Evolutionary conservation across 2,888 invertebrate genomes (phyloP).

Genomic region (Campaea margaritaria): DNA sequence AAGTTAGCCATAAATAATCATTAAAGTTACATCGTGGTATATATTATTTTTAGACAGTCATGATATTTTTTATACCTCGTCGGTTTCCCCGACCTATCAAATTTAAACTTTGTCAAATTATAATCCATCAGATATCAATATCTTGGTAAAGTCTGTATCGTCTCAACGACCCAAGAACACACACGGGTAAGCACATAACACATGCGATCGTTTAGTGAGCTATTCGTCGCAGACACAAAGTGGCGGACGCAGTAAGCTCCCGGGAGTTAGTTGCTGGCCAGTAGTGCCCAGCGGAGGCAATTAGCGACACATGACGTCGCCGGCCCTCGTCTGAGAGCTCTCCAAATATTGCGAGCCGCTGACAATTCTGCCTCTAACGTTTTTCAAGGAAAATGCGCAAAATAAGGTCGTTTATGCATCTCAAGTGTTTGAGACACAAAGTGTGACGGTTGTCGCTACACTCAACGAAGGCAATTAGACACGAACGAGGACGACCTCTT

Average conservation of each 20-base stretch:
- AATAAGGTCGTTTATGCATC: slow-evolving; percentile 5
- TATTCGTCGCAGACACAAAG: slow-evolving; percentile 38
- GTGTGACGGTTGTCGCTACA: not conserved
- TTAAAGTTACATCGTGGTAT: too few species aligned
- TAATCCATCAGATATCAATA: too few species aligned
- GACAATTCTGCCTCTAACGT: slow-evolving; percentile 6
- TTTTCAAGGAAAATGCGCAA: slow-evolving; percentile 21
- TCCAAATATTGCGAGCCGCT: slow-evolving; percentile 52
- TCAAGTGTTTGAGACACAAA: not conserved
- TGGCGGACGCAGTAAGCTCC: slow-evolving; percentile 32
- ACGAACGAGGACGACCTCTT: slow-evolving; percentile 30
- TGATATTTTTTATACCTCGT: too few species aligned
- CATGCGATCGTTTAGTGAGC: slow-evolving; percentile 32
- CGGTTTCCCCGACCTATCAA: too few species aligned
- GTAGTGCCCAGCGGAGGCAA: slow-evolving; percentile 64
- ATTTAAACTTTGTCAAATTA: too few species aligned
- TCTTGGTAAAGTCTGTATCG: not conserved
- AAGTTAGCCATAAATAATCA: too few species aligned
- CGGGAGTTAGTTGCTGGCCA: slow-evolving; percentile 39
- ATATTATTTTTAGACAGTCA: too few species aligned
- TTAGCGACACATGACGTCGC: slow-evolving; percentile 72
- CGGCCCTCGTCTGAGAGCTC: slow-evolving; percentile 52
- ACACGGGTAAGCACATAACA: slow-evolving; percentile 19
- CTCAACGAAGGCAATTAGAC: slow-evolving; percentile 20
- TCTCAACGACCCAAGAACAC: not conserved